A percentile compares a stretch with the other conserved stretches of the same genome.
Conservation (phyloP, 2,888 invertebrate species). For the Serripes groenlandicus region DNA sequence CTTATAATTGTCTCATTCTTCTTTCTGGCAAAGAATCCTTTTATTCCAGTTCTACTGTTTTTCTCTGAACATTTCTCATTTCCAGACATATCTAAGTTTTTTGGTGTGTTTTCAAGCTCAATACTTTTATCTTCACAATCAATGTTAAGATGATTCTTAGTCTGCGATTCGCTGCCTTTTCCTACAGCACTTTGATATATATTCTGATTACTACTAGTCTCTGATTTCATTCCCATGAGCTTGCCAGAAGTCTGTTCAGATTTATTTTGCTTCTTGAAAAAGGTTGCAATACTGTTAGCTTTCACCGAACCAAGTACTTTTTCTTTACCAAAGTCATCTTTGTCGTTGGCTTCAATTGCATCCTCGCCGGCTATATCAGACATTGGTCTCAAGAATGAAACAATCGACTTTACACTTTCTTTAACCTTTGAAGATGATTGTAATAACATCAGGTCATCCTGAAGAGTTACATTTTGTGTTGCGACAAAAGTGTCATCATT, state of each 20-base stretch:
- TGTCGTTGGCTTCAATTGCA: neutral
- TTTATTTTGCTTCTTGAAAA: neutral
- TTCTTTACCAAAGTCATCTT: neutral
- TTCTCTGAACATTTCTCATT: neutral
- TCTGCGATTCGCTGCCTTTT: no score
- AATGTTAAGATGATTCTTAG: no score
- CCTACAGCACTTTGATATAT: no score
- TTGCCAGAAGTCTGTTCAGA: neutral
- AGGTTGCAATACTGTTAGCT: neutral
- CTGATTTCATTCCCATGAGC: no score
- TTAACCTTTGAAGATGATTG: neutral
- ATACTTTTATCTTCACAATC: no score
- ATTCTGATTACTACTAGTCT: no score
- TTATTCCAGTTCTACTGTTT: neutral
- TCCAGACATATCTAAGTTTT: neutral
- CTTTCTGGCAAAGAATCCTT: slow-evolving; percentile 17
- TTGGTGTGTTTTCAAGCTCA: neutral
- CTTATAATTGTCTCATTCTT: neutral
- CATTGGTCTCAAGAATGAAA: slow-evolving; percentile 29
- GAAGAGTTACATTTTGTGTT: neutral
- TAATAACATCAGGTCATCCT: neutral
- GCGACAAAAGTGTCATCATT: neutral
- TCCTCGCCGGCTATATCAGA: neutral
- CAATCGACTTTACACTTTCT: slow-evolving; percentile 8
- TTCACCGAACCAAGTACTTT: neutral